Evolutionary conservation across 2,113 vertebrate genomes (phyloP).

Genomic region (Neodon shergylaensis): DNA sequence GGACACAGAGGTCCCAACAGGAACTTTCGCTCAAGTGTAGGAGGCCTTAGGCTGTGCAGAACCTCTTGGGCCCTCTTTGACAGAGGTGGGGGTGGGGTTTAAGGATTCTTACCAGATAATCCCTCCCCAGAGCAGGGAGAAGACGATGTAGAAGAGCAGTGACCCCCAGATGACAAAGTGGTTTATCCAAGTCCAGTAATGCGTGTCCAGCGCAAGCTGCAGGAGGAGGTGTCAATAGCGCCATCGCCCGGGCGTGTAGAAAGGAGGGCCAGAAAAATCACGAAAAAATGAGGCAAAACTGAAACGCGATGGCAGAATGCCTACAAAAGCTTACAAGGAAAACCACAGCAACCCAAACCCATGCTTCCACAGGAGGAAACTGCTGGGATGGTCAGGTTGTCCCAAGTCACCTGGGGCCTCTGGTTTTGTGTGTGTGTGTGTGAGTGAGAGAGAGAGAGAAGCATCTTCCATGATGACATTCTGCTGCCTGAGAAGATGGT

Average conservation of each 20-base stretch:
- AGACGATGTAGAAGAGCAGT: conserved; percentile 95
- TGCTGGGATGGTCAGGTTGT: too few relatives aligned
- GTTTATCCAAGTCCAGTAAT: conserved; percentile 99
- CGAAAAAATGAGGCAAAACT: rapidly evolving
- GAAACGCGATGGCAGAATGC: too few relatives aligned
- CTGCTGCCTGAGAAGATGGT: background rate
- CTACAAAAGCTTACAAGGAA: rapidly evolving
- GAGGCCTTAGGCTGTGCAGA: background rate
- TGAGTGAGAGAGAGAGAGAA: background rate
- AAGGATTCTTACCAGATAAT: conserved; percentile 89
- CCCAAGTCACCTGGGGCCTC: background rate
- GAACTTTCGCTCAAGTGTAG: too few relatives aligned
- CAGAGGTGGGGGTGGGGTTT: background rate
- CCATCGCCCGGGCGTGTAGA: rapidly evolving
- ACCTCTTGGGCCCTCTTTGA: too few relatives aligned
- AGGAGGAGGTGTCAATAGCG: background rate
- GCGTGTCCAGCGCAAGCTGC: conserved; percentile 97
- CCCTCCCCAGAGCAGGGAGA: conserved; percentile 98
- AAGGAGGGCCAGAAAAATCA: background rate
- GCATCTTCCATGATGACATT: background rate
- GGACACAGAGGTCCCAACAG: background rate
- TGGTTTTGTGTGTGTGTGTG: background rate
- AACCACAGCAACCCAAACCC: background rate
- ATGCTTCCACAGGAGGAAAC: background rate
- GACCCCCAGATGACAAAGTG: conserved; percentile 99